phyloP scores from a whole-genome alignment of 2,888 invertebrate genomes.

The Rotaria macrura region DNA sequence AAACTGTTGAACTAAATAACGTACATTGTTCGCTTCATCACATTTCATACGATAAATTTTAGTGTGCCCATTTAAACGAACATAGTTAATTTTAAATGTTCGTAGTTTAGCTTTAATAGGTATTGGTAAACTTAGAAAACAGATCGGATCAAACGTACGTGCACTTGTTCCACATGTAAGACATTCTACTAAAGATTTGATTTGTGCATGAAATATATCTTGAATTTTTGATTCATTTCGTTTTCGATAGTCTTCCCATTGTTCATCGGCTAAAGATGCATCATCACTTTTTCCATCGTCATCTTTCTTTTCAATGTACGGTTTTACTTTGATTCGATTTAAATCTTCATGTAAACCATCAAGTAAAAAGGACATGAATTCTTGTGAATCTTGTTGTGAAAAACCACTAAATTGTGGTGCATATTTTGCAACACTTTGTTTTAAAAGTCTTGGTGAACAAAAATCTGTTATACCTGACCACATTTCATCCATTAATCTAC shows the following conservation, averaged over 20 bases:
- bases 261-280: slow-evolving; percentile 53
- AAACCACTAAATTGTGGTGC: slow-evolving; percentile 36
- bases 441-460: slow-evolving; percentile 53
- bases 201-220: slow-evolving; percentile 56
- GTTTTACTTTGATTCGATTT: slow-evolving; percentile 54
- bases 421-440: slow-evolving; percentile 38
- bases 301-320: slow-evolving; percentile 55
- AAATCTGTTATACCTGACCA: slow-evolving; percentile 40
- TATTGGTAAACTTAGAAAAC: slow-evolving; percentile 55
- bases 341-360: slow-evolving; percentile 36
- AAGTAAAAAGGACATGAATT: slow-evolving; percentile 35
- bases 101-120: slow-evolving; percentile 51
- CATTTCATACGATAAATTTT: background rate
- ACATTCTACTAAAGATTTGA: slow-evolving; percentile 56
- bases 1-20: background rate
- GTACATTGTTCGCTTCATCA: background rate
- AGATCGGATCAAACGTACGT: slow-evolving; percentile 58
- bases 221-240: slow-evolving; percentile 57
- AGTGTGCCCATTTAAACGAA: background rate
- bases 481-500: slow-evolving; percentile 34
- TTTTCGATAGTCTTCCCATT: slow-evolving; percentile 54
- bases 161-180: slow-evolving; percentile 55
- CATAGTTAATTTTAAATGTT: slow-evolving; percentile 29
- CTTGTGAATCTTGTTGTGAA: slow-evolving; percentile 36
- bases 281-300: slow-evolving; percentile 51